Evolutionary conservation across 2,113 vertebrate genomes (phyloP).

Genomic region (Rhinolophus ferrumequinum): DNA sequence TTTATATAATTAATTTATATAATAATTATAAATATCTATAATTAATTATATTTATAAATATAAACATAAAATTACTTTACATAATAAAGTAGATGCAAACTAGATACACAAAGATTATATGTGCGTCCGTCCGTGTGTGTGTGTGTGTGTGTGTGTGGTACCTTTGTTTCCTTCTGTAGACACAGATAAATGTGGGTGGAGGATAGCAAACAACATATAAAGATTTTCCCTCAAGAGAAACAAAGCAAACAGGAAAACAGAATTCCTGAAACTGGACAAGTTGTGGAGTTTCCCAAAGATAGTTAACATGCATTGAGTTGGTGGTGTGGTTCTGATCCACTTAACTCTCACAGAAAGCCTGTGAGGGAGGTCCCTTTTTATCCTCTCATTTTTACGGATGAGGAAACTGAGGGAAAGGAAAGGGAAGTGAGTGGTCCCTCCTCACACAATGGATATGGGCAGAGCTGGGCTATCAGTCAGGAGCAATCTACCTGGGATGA

Average conservation of each 20-base stretch:
- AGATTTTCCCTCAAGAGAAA: background rate
- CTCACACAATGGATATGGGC: background rate
- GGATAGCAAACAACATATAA: background rate
- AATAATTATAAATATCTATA: background rate
- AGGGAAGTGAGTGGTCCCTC: too few species aligned
- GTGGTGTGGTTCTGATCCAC: background rate
- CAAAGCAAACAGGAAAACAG: background rate
- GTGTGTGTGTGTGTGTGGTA: background rate
- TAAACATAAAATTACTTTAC: background rate
- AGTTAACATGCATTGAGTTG: rapidly evolving
- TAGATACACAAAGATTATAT: background rate
- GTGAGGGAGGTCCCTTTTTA: background rate
- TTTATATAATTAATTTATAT: background rate
- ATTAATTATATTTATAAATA: background rate
- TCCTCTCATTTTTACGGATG: background rate
- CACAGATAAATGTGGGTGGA: background rate
- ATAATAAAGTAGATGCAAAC: background rate
- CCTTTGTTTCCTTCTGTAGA: background rate
- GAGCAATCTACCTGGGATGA: background rate
- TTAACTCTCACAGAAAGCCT: background rate
- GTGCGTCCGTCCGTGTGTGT: background rate
- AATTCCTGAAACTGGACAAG: background rate
- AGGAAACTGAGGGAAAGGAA: too few species aligned
- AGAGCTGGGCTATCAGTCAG: background rate
- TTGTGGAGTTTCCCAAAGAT: background rate